Percentiles rank a stretch among this genome's conserved stretches.
These are phyloP conservation scores for Neosilurus mollespiculum DNA, from an alignment of 2,797 vertebrate species.

Conservation along the genomic window DNA sequence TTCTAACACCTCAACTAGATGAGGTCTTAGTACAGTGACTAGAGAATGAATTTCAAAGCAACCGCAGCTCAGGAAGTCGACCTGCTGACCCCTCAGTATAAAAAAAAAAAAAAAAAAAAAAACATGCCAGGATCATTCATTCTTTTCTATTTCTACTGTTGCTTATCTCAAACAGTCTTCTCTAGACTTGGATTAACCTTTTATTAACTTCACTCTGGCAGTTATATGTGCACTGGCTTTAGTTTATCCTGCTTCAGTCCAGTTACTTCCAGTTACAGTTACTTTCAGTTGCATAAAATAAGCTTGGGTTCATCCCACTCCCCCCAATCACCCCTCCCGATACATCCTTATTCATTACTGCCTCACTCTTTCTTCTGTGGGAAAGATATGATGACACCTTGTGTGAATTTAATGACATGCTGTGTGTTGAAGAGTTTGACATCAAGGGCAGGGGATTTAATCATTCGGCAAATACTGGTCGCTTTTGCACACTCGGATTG, in stretches of 20 bases:
- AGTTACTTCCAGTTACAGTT: too few relatives aligned
- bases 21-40: too few relatives aligned
- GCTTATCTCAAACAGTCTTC: too few relatives aligned
- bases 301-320: neutral
- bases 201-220: neutral
- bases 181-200: slow-evolving; percentile 5
- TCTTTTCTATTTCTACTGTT: neutral
- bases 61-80: neutral
- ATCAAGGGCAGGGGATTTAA: slow-evolving; percentile 1
- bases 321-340: too few relatives aligned
- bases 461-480: slow-evolving; percentile 16
- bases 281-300: neutral
- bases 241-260: neutral
- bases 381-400: slow-evolving; percentile 16
- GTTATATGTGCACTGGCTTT: slow-evolving; percentile 20
- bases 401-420: slow-evolving; percentile 21
- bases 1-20: too few relatives aligned
- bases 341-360: slow-evolving; percentile 11
- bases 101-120: neutral
- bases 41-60: neutral
- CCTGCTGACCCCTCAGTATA: neutral
- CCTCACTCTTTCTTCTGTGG: neutral
- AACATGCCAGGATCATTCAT: neutral
- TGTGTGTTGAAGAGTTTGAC: slow-evolving; percentile 8
- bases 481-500: neutral